Conservation (phyloP, 2,888 invertebrate genomes). For the Ellobium chinense region DNA sequence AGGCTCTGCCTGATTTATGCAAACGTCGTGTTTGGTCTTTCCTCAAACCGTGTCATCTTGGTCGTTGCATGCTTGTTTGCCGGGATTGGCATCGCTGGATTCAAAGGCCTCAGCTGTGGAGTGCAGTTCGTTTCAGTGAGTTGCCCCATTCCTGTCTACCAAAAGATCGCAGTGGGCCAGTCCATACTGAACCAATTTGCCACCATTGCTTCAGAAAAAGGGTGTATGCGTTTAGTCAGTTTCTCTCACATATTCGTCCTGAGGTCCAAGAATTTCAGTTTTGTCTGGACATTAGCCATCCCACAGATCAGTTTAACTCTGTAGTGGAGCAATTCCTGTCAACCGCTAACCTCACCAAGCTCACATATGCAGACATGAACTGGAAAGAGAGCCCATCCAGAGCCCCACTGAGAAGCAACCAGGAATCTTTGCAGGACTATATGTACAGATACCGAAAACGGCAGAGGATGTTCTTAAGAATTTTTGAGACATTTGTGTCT, state of each 20-base stretch:
- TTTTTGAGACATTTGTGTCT: slow-evolving; percentile 73
- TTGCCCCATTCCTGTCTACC: slow-evolving; percentile 71
- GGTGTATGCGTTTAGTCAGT: slow-evolving; percentile 68
- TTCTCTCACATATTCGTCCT: slow-evolving; percentile 65
- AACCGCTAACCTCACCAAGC: slow-evolving; percentile 60
- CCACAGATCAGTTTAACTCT: slow-evolving; percentile 69
- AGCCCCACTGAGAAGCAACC: slow-evolving; percentile 71
- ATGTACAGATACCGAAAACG: slow-evolving; percentile 70
- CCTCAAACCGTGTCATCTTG: slow-evolving; percentile 70
- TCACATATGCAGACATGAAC: slow-evolving; percentile 71
- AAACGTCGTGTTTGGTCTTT: slow-evolving; percentile 74
- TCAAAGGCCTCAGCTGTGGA: slow-evolving; percentile 71
- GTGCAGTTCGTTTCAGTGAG: slow-evolving; percentile 68
- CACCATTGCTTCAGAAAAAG: slow-evolving; percentile 69
- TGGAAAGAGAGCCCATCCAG: slow-evolving; percentile 76
- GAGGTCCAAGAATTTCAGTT: slow-evolving; percentile 71
- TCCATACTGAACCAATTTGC: slow-evolving; percentile 55
- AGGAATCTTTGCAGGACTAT: slow-evolving; percentile 62
- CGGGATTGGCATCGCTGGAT: slow-evolving; percentile 68
- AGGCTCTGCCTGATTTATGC: slow-evolving; percentile 70
- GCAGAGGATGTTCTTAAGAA: slow-evolving; percentile 70
- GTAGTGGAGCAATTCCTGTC: slow-evolving; percentile 60
- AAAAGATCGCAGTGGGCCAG: slow-evolving; percentile 57
- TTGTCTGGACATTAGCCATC: slow-evolving; percentile 76
- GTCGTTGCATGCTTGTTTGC: slow-evolving; percentile 68